phyloP scores from a whole-genome alignment of 2,888 invertebrate genomes.

The Geophilus truncorum region DNA sequence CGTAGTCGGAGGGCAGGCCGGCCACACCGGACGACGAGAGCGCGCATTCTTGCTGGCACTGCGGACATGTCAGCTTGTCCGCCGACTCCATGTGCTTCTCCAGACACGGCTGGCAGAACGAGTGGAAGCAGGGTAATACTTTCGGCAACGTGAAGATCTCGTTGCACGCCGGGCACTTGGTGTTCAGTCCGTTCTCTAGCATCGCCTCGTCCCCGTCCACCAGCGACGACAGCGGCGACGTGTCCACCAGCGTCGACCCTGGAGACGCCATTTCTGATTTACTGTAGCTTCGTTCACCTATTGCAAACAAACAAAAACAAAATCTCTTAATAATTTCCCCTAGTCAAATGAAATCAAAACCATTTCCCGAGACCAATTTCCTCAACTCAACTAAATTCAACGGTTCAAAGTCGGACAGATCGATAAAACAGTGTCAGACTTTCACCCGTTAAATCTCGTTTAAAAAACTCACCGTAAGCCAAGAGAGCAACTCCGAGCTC shows the following conservation, averaged over 20 bases:
- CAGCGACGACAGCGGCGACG: constrained; percentile 14
- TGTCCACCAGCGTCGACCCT: constrained; percentile 30
- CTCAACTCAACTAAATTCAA: too few relatives aligned
- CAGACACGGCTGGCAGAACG: constrained; percentile 75
- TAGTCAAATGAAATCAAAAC: too few relatives aligned
- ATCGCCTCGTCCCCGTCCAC: constrained; percentile 29
- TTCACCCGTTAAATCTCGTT: too few relatives aligned
- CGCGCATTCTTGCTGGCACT: constrained; percentile 57
- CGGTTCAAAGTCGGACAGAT: too few relatives aligned
- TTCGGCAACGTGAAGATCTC: constrained; percentile 69
- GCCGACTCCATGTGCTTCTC: constrained; percentile 64
- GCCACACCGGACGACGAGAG: constrained; percentile 56
- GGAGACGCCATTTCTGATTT: constrained; percentile 29
- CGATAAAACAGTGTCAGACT: too few relatives aligned
- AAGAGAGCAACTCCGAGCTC: constrained; percentile 12
- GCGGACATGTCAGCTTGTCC: constrained; percentile 70
- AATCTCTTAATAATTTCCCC: neutral
- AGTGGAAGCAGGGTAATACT: constrained; percentile 74
- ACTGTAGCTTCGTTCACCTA: constrained; percentile 30
- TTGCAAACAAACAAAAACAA: neutral
- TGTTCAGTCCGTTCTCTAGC: constrained; percentile 41
- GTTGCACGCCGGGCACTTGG: constrained; percentile 65
- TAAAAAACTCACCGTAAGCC: constrained; percentile 19
- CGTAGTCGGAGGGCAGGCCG: constrained; percentile 64
- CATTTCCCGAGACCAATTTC: too few relatives aligned